These are phyloP conservation scores for Sander lucioperca DNA, from an alignment of 2,113 vertebrate genomes.

Conservation along the genomic window DNA sequence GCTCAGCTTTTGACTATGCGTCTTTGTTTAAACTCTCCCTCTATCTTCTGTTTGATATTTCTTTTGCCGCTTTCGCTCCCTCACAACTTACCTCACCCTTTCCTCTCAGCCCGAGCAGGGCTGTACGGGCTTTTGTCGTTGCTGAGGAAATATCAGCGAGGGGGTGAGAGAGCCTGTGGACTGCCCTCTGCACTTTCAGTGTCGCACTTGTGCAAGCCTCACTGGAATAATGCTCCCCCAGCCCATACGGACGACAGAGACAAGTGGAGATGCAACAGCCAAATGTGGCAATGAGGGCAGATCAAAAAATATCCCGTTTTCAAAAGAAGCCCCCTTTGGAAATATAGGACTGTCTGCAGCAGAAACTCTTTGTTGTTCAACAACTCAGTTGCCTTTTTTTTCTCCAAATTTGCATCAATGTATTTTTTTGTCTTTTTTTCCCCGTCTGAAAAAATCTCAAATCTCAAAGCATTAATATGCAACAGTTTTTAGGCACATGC, in stretches of 20 bases:
- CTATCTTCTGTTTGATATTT: conserved; percentile 31
- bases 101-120: no score
- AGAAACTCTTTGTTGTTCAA: conserved; percentile 53
- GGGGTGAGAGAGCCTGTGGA: conserved; percentile 63
- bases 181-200: conserved; percentile 69
- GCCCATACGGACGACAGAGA: conserved; percentile 60
- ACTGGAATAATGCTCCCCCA: conserved; percentile 51
- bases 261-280: conserved; percentile 72
- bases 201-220: conserved; percentile 49
- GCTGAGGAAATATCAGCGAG: conserved; percentile 55
- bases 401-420: conserved; percentile 42
- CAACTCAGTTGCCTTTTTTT: conserved; percentile 59
- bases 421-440: conserved; percentile 10
- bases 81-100: conserved; percentile 65
- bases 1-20: conserved; percentile 20
- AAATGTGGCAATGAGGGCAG: conserved; percentile 59
- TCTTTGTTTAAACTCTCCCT: conserved; percentile 33
- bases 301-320: conserved; percentile 78
- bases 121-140: conserved; percentile 33
- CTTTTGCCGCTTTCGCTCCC: conserved; percentile 19
- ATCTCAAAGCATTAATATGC: conserved; percentile 65
- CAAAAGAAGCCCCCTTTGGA: conserved; percentile 75
- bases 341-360: conserved; percentile 67
- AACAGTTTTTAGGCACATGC: conserved; percentile 72
- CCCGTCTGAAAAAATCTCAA: conserved; percentile 43